Evolutionary conservation across 2,797 vertebrate species (phyloP), one percentile per base, ranked within the genome.

Genomic region (Scarus forsteni): DNA sequence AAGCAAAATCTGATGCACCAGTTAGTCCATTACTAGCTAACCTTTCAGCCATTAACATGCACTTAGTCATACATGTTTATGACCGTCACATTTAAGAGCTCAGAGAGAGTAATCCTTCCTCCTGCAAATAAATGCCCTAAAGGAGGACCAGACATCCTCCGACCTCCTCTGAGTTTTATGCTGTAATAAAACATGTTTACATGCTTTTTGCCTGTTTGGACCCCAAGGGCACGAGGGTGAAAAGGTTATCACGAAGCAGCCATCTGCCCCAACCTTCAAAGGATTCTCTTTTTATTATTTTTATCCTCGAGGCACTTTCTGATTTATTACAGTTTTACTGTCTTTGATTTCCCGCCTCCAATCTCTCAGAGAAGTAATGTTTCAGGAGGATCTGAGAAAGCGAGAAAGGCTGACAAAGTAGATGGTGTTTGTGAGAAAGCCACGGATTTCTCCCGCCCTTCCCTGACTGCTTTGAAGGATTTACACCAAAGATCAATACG

Each of bases 131-230:
- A 92, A 93, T 88, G 60, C 60, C 58, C 75, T 62, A 51, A 81
- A 88, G 77, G 84, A 84, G 77, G 76, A 86, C 80, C 88, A 91
- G 89, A 86, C 90, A 79, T 76, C 79, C 67, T 78, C 59, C 27
- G 52, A 88, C 87, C 90, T 90, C 87, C 82, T 86, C 59, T 3
- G 77, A 84, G 88, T 89, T 94, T 95, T 93, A 93, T 90, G 88
- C 68, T 70, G 70, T 87, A 83, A 89, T 94, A 93, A 95, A 94
- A 92, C 88, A 92, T 92, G 92, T 94, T 94, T 93, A 93, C 92
- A 92, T 92, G 84, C 78, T 72, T 83, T 89, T 80, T 43, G 77
- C 79, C 79, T 77, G 68, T 75, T 77, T 70, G 81, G 73, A 79
- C 75, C 87, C 71, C 53, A 60, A 81, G 87, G 90, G 84, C 70